Conservation (phyloP, 1,140 invertebrate genomes). For the Tribolium madens region DNA sequence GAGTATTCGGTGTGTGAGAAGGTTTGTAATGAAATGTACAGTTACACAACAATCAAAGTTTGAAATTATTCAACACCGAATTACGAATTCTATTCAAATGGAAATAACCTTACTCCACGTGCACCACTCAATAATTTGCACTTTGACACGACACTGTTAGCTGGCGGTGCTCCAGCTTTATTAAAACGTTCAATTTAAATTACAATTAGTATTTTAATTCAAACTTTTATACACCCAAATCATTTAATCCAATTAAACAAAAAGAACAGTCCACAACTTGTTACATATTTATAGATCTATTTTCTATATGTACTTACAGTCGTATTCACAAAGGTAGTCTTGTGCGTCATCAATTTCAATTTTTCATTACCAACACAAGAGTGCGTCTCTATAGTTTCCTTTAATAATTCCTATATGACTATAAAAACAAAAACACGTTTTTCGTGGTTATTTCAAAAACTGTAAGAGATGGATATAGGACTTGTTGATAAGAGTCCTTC, state of each 20-base stretch:
- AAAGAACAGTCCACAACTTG: background rate
- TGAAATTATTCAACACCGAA: constrained; percentile 59
- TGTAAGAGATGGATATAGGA: no score
- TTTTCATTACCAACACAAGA: no score
- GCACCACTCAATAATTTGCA: constrained; percentile 56
- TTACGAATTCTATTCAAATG: constrained; percentile 61
- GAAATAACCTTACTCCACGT: constrained; percentile 58
- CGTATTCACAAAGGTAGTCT: no score
- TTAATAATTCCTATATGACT: no score
- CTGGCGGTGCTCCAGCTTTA: constrained; percentile 38
- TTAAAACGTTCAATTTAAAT: constrained; percentile 45
- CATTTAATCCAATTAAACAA: background rate
- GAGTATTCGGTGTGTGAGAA: constrained; percentile 44
- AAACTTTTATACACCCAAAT: constrained; percentile 1
- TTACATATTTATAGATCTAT: no score
- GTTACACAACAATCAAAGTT: constrained; percentile 59
- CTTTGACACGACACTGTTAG: constrained; percentile 46
- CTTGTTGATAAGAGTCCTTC: no score
- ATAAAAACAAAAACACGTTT: no score
- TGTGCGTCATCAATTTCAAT: no score
- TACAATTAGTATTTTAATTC: constrained; percentile 36
- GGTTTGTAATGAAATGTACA: constrained; percentile 56
- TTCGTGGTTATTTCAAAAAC: no score
- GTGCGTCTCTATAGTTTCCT: no score
- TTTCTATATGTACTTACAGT: no score